These are phyloP conservation scores for Taenaris catops DNA, from an alignment of 2,888 invertebrate genomes.

Conservation along the genomic window DNA sequence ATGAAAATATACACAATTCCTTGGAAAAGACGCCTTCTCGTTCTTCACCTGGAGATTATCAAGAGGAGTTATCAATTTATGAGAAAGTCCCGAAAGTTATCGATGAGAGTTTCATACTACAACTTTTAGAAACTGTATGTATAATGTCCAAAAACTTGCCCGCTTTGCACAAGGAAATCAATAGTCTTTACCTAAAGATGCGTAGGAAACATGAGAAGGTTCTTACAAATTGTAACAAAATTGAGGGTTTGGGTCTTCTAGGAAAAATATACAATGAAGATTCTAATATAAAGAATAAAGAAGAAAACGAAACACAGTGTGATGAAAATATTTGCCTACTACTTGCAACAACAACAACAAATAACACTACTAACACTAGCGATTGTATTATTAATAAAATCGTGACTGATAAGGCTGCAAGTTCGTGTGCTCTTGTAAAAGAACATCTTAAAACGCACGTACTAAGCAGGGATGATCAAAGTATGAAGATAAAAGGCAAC, in stretches of 20 bases:
- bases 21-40: conserved; percentile 13
- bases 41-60: conserved; percentile 13
- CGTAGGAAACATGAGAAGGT: conserved; percentile 46
- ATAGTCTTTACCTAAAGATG: conserved; percentile 42
- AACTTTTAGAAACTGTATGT: conserved; percentile 53
- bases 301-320: conserved; percentile 35
- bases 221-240: conserved; percentile 31
- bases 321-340: conserved; percentile 25
- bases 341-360: conserved; percentile 3
- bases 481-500: not conserved
- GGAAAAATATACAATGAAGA: conserved; percentile 52
- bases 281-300: conserved; percentile 21
- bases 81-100: conserved; percentile 44
- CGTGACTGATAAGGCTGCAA: conserved; percentile 21
- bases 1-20: conserved; percentile 22
- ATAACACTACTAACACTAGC: conserved; percentile 15
- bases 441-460: conserved; percentile 3
- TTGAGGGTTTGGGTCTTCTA: conserved; percentile 44
- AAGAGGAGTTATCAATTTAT: conserved; percentile 33
- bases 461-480: conserved; percentile 10
- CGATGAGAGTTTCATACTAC: conserved; percentile 54
- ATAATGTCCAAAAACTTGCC: conserved; percentile 42
- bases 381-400: conserved; percentile 2
- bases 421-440: conserved; percentile 9
- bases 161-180: conserved; percentile 48